phyloP scores from a whole-genome alignment of 2,797 vertebrate genomes.

The Buphagus erythrorhynchus region DNA sequence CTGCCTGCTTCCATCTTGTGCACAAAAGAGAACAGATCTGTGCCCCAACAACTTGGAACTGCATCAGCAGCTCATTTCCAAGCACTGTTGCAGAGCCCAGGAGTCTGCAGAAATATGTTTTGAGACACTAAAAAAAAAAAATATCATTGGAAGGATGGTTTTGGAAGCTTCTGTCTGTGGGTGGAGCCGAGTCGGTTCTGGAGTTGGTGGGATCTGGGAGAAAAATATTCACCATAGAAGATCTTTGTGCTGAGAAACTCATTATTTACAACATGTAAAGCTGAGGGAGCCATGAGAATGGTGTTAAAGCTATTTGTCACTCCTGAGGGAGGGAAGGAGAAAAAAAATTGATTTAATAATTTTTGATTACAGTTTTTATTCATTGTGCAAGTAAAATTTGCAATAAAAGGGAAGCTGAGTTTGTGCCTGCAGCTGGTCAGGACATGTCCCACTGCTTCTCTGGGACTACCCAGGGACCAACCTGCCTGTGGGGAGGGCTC shows the following conservation, averaged over 20 bases:
- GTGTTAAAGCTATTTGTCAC: constrained; percentile 11
- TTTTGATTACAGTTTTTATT: background rate
- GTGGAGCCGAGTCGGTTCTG: background rate
- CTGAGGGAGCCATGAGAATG: background rate
- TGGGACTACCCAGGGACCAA: background rate
- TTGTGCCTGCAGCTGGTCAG: background rate
- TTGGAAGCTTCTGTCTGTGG: background rate
- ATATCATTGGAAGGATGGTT: background rate
- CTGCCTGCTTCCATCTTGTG: background rate
- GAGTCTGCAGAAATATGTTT: background rate
- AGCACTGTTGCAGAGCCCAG: background rate
- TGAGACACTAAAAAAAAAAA: background rate
- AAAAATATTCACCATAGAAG: background rate
- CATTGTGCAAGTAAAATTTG: background rate
- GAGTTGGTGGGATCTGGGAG: background rate
- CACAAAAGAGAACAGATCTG: background rate
- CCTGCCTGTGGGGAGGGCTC: background rate
- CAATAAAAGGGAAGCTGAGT: background rate
- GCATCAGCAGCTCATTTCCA: background rate
- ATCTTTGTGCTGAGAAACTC: background rate
- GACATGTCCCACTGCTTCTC: background rate
- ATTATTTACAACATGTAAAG: background rate
- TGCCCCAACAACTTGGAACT: background rate
- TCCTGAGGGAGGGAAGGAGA: background rate
- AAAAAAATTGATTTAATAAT: background rate